Percentiles rank a stretch among this genome's conserved stretches.
Evolutionary conservation across 2,113 vertebrate genomes (phyloP).

Genomic region (Solea senegalensis): DNA sequence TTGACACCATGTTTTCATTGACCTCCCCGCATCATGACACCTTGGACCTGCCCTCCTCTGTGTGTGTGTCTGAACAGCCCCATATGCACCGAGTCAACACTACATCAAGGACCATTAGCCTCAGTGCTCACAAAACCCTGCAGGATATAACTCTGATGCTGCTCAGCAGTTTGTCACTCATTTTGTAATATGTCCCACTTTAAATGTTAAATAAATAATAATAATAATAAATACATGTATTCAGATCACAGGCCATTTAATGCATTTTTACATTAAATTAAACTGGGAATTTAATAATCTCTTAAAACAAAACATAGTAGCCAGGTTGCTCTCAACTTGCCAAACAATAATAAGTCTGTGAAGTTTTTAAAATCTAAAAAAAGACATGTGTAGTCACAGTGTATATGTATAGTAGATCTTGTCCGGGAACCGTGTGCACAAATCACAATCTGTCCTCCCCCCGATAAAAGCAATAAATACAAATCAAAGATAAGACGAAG

Average conservation of each 20-base stretch:
- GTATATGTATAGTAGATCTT: neutral
- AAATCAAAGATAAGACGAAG: neutral
- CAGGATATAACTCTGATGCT: neutral
- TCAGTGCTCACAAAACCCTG: conserved; percentile 24
- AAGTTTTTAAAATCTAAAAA: neutral
- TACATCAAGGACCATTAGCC: conserved; percentile 68
- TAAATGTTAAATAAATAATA: conserved; percentile 34
- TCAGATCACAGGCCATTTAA: neutral
- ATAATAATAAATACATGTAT: conserved; percentile 25
- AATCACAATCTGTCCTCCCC: neutral
- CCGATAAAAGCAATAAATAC: neutral
- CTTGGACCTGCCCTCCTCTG: conserved; percentile 33
- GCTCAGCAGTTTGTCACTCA: conserved; percentile 26
- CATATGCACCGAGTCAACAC: conserved; percentile 75
- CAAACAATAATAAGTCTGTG: conserved; percentile 2
- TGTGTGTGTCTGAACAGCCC: conserved; percentile 50
- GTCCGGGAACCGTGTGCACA: conserved; percentile 6
- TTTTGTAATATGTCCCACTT: conserved; percentile 1
- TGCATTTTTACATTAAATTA: neutral
- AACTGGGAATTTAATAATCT: neutral
- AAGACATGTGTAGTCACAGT: neutral
- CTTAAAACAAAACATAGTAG: neutral
- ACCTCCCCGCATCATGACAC: conserved; percentile 36
- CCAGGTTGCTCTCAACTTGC: conserved; percentile 14
- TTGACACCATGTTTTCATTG: conserved; percentile 59